Conservation (phyloP, 2,113 vertebrate species). For the Emydocephalus ijimae region DNA sequence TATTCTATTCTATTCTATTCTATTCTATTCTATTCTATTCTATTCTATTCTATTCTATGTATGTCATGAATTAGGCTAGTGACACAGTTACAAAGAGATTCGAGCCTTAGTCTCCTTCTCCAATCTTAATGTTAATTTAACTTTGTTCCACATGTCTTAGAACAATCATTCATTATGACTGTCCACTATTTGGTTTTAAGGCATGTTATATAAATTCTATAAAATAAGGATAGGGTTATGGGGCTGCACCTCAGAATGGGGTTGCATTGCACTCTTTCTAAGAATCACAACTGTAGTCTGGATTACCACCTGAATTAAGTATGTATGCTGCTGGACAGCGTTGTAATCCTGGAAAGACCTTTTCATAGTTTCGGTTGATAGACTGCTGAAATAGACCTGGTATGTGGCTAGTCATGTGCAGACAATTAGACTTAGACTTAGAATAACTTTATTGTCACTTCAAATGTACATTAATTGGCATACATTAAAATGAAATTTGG, state of each 20-base stretch:
- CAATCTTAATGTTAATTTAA: neutral
- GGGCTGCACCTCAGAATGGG: neutral
- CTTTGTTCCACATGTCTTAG: neutral
- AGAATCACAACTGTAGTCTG: neutral
- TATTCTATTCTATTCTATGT: no score
- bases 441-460: no score
- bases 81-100: neutral
- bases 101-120: neutral
- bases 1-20: no score
- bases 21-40: no score
- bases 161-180: neutral
- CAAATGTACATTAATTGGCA: no score
- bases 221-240: neutral
- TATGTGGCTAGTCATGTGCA: neutral
- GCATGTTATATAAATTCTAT: neutral
- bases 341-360: neutral
- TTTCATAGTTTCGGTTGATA: neutral
- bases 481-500: no score
- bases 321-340: neutral
- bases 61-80: neutral
- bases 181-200: neutral
- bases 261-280: neutral
- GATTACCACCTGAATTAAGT: neutral
- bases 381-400: neutral
- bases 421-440: no score